These are phyloP conservation scores for Cygnus olor DNA, from an alignment of 2,797 vertebrate genomes.

Conservation along the genomic window DNA sequence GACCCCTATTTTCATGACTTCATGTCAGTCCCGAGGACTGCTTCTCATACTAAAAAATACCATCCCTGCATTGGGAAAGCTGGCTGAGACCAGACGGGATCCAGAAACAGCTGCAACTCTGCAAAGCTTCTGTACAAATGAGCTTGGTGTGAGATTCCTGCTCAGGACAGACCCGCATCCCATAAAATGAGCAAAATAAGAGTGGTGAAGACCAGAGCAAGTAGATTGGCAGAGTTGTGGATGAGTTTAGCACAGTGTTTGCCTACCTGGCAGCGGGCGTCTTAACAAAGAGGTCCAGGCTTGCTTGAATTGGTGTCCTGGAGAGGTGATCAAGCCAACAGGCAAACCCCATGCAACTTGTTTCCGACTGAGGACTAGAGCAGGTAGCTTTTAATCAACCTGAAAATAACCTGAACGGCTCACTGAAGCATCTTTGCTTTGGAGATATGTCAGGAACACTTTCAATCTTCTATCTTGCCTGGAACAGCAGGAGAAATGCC, in stretches of 20 bases:
- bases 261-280: neutral
- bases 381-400: slow-evolving; percentile 72
- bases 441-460: slow-evolving; percentile 74
- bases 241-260: neutral
- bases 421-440: slow-evolving; percentile 63
- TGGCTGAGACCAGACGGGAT: neutral
- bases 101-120: neutral
- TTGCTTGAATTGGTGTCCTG: neutral
- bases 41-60: neutral
- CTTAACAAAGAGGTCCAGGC: neutral
- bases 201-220: neutral
- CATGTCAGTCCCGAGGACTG: neutral
- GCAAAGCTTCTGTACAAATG: neutral
- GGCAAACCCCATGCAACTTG: neutral
- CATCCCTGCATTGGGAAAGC: neutral
- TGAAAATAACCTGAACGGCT: slow-evolving; percentile 68
- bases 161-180: neutral
- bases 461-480: slow-evolving; percentile 80
- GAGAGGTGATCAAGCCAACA: neutral
- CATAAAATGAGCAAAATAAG: neutral
- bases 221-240: neutral
- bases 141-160: neutral
- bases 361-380: neutral
- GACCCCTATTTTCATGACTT: neutral
- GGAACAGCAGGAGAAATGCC: slow-evolving; percentile 79